Evolutionary conservation across 2,113 vertebrate species (phyloP), one percentile per base, ranked within the genome.

Genomic region (Chionis minor): DNA sequence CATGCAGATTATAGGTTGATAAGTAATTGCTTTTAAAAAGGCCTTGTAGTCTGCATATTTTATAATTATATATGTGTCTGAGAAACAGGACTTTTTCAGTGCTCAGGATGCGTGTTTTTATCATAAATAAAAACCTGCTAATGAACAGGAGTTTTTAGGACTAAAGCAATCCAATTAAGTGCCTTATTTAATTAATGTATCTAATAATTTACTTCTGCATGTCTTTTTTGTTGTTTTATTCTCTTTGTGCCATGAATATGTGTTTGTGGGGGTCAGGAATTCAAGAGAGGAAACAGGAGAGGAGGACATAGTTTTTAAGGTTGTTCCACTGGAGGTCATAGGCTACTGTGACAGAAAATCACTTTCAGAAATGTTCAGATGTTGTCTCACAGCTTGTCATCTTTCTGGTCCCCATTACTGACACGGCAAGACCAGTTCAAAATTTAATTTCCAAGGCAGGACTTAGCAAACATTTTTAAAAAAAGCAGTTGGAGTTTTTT

Each of bases 401-500:
- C 13, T 73, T 82, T 83, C 49, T 65, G 18, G 19, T 65, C 14
- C 12, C 14, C 30, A 24, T 32, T 65, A 52, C 21, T 86, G 8
- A 2, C 5, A 42, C 16, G 27, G 55, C 4, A 73, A 70, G 27
- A 77, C 4, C 21, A 33, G 12, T 73, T 35, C 3, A 74, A 88
- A 70, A 74, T 49, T 86, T 70, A 10, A 19, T 8, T 83, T 92
- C 44, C 14, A 28, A 40, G 10, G 33, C 3, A 79, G 12, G 10
- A 80, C 8, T 67, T n/a, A 23, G 9, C 6, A 82, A 88, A 65
- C 2, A 52, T 71, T 94, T 71, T 94, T 67, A 2, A 19, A 79
- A 28, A 81, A 81, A n/a, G 4, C 1, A 8, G 5, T 22, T 42
- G 3, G 3, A 3, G 0, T 3, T 12, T 17, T 15, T 42, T 33